A percentile compares a stretch with the other conserved stretches of the same genome.
Conservation (phyloP, 2,113 vertebrate genomes). For the Nannospalax galili region DNA sequence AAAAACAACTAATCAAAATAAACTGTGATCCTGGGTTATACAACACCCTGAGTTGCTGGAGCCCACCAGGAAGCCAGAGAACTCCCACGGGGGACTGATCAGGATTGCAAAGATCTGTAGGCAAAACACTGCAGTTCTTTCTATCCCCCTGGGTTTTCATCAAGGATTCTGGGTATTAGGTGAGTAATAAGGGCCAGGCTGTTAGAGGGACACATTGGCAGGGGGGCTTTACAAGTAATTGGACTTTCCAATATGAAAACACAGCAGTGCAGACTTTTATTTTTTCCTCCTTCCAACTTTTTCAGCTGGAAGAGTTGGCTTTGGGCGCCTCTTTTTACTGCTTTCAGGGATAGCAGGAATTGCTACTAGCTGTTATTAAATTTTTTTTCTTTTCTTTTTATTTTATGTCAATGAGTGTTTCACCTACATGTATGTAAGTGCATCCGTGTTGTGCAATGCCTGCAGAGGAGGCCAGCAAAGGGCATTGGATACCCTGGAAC, state of each 20-base stretch:
- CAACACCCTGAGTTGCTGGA: neutral
- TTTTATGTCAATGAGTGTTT: too few species aligned
- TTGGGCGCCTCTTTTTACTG: neutral
- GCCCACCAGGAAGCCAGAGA: neutral
- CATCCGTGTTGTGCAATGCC: too few species aligned
- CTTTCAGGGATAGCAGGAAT: neutral
- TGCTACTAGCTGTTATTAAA: neutral
- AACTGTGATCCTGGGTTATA: neutral
- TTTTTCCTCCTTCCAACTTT: neutral
- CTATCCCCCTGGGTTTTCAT: neutral
- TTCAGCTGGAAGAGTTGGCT: neutral
- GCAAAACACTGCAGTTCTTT: neutral
- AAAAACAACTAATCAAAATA: neutral
- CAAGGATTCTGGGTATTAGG: constrained; percentile 34
- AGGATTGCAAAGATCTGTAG: neutral
- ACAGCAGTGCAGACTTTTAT: neutral
- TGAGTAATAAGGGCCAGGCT: neutral
- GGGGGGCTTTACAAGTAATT: constrained; percentile 56
- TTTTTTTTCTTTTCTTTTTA: too few species aligned
- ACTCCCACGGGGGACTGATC: accelerated
- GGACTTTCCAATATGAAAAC: constrained; percentile 41
- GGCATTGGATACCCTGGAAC: too few species aligned
- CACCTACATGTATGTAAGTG: too few species aligned
- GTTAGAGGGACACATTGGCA: neutral
- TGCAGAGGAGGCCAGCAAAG: too few species aligned